Base-by-base conservation (phyloP, 2,888 invertebrate species). In the Drosophila meridionalis region DNA sequence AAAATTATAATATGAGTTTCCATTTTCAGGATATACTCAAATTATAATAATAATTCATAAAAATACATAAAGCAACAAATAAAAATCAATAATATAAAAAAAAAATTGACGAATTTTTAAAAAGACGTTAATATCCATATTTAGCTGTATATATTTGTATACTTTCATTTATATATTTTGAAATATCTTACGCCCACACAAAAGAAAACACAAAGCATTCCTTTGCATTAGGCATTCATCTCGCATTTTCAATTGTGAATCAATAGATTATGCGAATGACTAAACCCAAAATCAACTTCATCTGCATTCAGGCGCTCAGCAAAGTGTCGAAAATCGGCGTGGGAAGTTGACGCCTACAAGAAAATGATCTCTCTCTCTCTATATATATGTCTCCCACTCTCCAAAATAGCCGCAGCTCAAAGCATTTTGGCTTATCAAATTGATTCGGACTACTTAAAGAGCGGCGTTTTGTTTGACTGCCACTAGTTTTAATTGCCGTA, bases 401-500 rank as follows among this genome's bases (percentile, higher is more conserved):
- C 20, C 6, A 56, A 73, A 78, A 69, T 68, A 64, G 77, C 64
- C 67, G 68, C 69, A 69, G 68, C 69, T 68, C 56, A 65, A 76
- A 73, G 73, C 69, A 73, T 79, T 83, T 77, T 81, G 69, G 70
- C 72, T 88, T 85, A 85, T 85, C 88, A 78, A 87, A 79, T 80
- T 68, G 67, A 78, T 85, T 87, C 67, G 38, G 60, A 76, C 71
- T 71, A 71, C 69, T 71, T 71, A 78, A 76, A 61, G 65, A 77
- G 79, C 78, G 66, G 67, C 69, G 70, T 78, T 87, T 84, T 84
- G 85, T 87, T 76, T 69, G 58, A 56, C 5, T 71, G 76, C 69
- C 76, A 66, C 84, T 69, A 83, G 83, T 84, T 74, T 83, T 83
- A 83, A 85, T 85, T 85, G 82, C 71, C 86, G 77, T 83, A 79